These are phyloP conservation scores for Laodelphax striatellus DNA, from an alignment of 1,140 invertebrate genomes.

Conservation along the genomic window DNA sequence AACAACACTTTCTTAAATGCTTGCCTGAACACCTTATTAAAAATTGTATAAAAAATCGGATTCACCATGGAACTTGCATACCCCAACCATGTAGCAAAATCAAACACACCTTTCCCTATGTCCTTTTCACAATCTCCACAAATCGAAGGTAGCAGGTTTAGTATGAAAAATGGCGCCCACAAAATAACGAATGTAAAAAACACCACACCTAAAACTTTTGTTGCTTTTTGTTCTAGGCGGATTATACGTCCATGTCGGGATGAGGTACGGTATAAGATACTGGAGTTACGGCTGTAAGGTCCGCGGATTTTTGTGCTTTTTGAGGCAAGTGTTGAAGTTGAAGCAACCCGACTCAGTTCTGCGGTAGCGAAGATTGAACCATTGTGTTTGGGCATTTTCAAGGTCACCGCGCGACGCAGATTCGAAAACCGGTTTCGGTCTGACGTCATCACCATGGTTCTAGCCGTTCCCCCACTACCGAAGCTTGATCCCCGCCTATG, in stretches of 20 bases:
- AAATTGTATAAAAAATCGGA: slow-evolving; percentile 89
- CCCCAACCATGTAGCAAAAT: slow-evolving; percentile 81
- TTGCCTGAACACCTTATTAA: slow-evolving; percentile 85
- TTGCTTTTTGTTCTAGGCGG: slow-evolving; percentile 80
- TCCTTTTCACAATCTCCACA: slow-evolving; percentile 63
- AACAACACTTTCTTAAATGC: slow-evolving; percentile 81
- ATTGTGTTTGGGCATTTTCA: slow-evolving; percentile 24
- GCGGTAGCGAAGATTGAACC: too few relatives aligned
- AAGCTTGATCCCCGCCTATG: slow-evolving; percentile 16
- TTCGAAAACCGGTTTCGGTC: slow-evolving; percentile 21
- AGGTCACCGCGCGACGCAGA: slow-evolving; percentile 40
- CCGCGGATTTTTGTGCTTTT: slow-evolving; percentile 34
- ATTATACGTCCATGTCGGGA: slow-evolving; percentile 70
- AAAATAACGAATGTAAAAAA: slow-evolving; percentile 89
- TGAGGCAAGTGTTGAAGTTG: neutral
- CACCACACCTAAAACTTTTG: slow-evolving; percentile 85
- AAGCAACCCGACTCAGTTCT: neutral
- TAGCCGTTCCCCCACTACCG: slow-evolving; percentile 11
- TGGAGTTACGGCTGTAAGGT: slow-evolving; percentile 61
- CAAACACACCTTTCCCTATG: slow-evolving; percentile 65
- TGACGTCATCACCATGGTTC: slow-evolving; percentile 11
- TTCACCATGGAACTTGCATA: slow-evolving; percentile 90
- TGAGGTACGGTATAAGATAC: slow-evolving; percentile 64
- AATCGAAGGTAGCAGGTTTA: slow-evolving; percentile 69
- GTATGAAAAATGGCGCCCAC: slow-evolving; percentile 87